These are phyloP conservation scores for Tenualosa thibaudeaui DNA, from an alignment of 2,797 vertebrate species.

Conservation along the genomic window DNA sequence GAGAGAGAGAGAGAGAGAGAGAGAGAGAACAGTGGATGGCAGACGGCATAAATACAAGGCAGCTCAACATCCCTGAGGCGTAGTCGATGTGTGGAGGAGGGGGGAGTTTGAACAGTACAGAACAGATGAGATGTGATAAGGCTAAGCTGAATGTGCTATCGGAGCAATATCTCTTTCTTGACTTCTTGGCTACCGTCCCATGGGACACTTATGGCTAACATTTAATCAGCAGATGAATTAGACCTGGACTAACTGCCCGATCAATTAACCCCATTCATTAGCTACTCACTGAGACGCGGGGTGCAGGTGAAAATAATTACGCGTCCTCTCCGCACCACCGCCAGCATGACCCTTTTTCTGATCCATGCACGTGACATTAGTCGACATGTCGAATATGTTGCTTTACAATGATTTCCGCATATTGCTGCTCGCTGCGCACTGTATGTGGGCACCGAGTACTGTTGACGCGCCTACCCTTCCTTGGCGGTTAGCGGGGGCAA, in stretches of 20 bases:
- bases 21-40: neutral
- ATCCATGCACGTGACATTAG: neutral
- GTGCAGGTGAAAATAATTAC: neutral
- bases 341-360: neutral
- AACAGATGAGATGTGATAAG: neutral
- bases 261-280: constrained; percentile 19
- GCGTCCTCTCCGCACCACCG: neutral
- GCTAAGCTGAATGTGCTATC: neutral
- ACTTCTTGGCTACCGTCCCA: neutral
- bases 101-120: neutral
- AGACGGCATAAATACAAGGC: neutral
- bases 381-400: constrained; percentile 3
- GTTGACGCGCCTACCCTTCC: constrained; percentile 13
- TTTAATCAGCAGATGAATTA: neutral
- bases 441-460: neutral
- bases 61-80: neutral
- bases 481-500: neutral
- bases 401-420: neutral
- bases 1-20: neutral
- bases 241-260: constrained; percentile 4
- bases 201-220: neutral
- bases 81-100: neutral
- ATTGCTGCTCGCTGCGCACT: neutral
- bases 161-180: neutral
- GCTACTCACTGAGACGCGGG: neutral